phyloP scores from a whole-genome alignment of 1,140 invertebrate species.

The Tyrophagus putrescentiae region DNA sequence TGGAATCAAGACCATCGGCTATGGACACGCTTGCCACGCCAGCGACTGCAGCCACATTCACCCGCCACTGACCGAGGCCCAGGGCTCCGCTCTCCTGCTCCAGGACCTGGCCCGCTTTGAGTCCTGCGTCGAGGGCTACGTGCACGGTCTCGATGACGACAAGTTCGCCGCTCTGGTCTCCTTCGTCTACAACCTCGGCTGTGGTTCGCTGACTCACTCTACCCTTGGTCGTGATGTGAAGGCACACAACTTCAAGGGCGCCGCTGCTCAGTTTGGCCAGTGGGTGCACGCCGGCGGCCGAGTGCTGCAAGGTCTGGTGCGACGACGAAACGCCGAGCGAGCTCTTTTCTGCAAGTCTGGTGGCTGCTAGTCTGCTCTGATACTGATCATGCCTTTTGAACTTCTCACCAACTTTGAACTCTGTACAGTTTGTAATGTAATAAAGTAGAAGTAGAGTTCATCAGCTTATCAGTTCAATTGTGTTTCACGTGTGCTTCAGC shows the following conservation, averaged over 20 bases:
- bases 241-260: not conserved
- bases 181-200: constrained; percentile 1
- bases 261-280: constrained; percentile 1
- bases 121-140: not conserved
- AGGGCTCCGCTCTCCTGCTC: not conserved
- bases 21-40: not conserved
- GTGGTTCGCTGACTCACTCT: not conserved
- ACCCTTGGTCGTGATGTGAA: not conserved
- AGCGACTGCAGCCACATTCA: not conserved
- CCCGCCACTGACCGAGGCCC: not conserved
- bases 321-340: not conserved
- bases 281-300: constrained; percentile 4
- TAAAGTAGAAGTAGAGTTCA: no score
- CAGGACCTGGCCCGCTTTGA: not conserved
- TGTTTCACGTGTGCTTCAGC: no score
- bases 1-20: not conserved
- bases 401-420: no score
- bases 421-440: no score
- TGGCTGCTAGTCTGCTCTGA: no score
- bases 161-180: constrained; percentile 12
- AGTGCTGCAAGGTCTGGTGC: constrained; percentile 7
- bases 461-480: no score
- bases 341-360: constrained; percentile 1
- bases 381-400: no score
- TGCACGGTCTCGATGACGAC: not conserved